These are phyloP conservation scores for Papilio glaucus DNA, from an alignment of 1,140 invertebrate species.

Conservation along the genomic window DNA sequence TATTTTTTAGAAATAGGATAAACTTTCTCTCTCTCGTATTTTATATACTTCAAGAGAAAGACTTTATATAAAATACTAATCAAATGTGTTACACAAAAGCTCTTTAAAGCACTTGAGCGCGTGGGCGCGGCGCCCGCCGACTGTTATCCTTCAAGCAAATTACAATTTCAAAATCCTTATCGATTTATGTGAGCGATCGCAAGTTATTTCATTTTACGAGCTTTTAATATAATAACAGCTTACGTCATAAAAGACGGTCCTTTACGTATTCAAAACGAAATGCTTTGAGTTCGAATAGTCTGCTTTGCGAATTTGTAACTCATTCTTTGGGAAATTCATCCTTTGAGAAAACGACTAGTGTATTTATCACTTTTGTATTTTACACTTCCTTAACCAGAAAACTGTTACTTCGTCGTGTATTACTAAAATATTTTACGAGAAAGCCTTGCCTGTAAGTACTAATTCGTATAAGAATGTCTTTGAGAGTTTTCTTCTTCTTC, in stretches of 20 bases:
- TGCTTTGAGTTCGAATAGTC: neutral
- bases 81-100: slow-evolving; percentile 36
- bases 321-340: no score
- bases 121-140: slow-evolving; percentile 70
- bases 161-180: slow-evolving; percentile 80
- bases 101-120: slow-evolving; percentile 39
- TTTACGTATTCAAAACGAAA: neutral
- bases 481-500: no score
- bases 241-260: no score
- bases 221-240: neutral
- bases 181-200: slow-evolving; percentile 78
- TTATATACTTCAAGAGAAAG: neutral
- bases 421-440: no score
- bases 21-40: neutral
- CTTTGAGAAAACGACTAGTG: no score
- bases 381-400: no score
- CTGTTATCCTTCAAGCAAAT: slow-evolving; percentile 69
- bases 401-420: no score
- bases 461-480: no score
- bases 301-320: no score
- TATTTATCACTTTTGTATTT: no score
- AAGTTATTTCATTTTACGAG: slow-evolving; percentile 65
- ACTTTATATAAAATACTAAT: slow-evolving; percentile 11
- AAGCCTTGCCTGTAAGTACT: no score
- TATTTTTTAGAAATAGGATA: no score